Base-by-base conservation (phyloP, 2,113 vertebrate species). In the Cichladusa arquata region DNA sequence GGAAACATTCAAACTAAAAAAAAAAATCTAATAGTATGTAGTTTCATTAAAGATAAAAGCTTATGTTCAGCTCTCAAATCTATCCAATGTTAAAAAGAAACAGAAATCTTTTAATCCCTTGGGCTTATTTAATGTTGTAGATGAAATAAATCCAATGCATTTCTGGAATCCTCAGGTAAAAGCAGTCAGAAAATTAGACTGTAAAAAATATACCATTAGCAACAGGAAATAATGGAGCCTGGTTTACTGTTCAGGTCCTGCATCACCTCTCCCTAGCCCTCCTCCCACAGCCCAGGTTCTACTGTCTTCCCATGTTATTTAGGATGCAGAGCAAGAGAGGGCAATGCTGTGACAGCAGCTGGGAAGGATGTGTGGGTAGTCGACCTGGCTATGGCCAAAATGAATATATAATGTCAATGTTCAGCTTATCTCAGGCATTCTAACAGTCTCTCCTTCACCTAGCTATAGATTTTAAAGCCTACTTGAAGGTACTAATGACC, bases 31-130 rank as follows among this genome's bases (percentile, higher is more conserved):
- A 65, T 6, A 86, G 4, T 3, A 57, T 57, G 23, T 16, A 26
- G 29, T 54, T 88, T 86, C 36, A 81, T 93, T 88, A 88, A 83
- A 81, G 62, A 94, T 51, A 88, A 95, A 94, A 85, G 65, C 20
- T 1, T 36, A 65, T 44, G 38, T 47, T 70, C 34, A 50, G 16
- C 24, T 56, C 65, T 90, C 50, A 70, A 60, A 73, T 67, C 71
- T 60, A 80, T 17, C 29, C 38, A 78, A 34, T 4, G 1, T 34
- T 33, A 33, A 74, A 94, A 92, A 84, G 26, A 19, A 65, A 82
- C 8, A 57, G 48, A 76, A 87, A 86, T 40, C 23, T 48, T 74
- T 86, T 84, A 61, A 77, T 84, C 69, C 23, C 36, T 83, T 67
- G 64, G 48, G 56, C 16, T 90, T 90, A 28, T n/a, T 89, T 91